Evolutionary conservation across 2,888 invertebrate species (phyloP).

Genomic region (Dolichomitus sp.): DNA sequence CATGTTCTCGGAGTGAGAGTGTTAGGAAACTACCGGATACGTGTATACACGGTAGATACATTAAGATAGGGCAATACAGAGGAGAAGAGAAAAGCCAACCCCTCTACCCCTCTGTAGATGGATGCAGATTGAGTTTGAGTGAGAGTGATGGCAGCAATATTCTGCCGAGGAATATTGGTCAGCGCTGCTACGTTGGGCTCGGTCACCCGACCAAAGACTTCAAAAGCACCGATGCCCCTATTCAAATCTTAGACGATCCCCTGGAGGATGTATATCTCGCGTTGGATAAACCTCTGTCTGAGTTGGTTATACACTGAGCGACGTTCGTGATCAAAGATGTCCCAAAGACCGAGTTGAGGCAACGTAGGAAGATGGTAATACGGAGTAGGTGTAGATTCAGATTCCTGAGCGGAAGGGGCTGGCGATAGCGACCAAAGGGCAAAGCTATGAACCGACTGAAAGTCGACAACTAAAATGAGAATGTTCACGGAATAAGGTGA

Average conservation of each 20-base stretch:
- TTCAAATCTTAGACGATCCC: conserved; percentile 80
- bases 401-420: neutral
- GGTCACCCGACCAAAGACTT: conserved; percentile 74
- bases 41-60: conserved; percentile 13
- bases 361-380: conserved; percentile 28
- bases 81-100: conserved; percentile 19
- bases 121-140: conserved; percentile 33
- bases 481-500: conserved; percentile 18
- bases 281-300: conserved; percentile 44
- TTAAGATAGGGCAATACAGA: conserved; percentile 24
- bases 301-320: conserved; percentile 68
- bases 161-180: conserved; percentile 54
- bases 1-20: conserved; percentile 22
- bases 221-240: conserved; percentile 81
- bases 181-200: conserved; percentile 30
- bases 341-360: conserved; percentile 62
- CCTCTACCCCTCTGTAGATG: conserved; percentile 9
- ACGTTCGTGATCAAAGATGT: conserved; percentile 84
- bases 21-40: conserved; percentile 10
- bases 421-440: conserved; percentile 20
- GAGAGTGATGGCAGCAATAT: conserved; percentile 38
- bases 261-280: conserved; percentile 18
- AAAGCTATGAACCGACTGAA: conserved; percentile 53
- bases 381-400: conserved; percentile 47
- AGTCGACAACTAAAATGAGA: conserved; percentile 73